Evolutionary conservation across 2,888 invertebrate genomes (phyloP).

Genomic region (Phrixothrix hirtus): DNA sequence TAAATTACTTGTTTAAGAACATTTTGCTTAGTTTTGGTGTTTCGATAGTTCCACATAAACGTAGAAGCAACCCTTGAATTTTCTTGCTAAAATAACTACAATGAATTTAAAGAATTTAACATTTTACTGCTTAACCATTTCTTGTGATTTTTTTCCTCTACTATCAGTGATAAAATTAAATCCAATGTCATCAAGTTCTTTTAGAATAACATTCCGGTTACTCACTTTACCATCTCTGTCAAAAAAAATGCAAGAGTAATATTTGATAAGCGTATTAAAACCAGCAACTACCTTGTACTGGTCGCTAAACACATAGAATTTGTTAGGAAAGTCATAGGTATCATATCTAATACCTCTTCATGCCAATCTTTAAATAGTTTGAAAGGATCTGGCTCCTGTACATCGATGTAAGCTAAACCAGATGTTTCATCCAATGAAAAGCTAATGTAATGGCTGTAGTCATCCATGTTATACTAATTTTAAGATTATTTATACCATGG

Average conservation of each 20-base stretch:
- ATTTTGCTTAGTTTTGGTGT: slow-evolving; percentile 35
- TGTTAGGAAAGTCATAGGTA: slow-evolving; percentile 33
- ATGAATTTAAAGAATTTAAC: too few relatives aligned
- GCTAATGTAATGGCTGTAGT: not conserved
- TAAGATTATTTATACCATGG: too few relatives aligned
- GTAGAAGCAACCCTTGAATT: slow-evolving; percentile 55
- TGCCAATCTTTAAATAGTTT: slow-evolving; percentile 57
- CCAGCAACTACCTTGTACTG: slow-evolving; percentile 49
- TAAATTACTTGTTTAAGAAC: slow-evolving; percentile 43
- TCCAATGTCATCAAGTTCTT: slow-evolving; percentile 55
- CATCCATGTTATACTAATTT: not conserved
- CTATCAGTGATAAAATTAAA: slow-evolving; percentile 58
- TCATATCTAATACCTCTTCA: slow-evolving; percentile 42
- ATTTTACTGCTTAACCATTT: too few relatives aligned
- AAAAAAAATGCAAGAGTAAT: slow-evolving; percentile 18
- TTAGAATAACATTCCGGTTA: slow-evolving; percentile 45
- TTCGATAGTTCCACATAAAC: slow-evolving; percentile 54
- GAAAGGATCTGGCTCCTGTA: slow-evolving; percentile 52
- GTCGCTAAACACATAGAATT: slow-evolving; percentile 54
- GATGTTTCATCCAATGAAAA: slow-evolving; percentile 33
- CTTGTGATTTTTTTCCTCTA: slow-evolving; percentile 54
- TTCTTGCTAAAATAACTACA: slow-evolving; percentile 46
- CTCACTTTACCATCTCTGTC: slow-evolving; percentile 53
- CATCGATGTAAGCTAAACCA: slow-evolving; percentile 51
- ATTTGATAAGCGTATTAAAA: too few relatives aligned